Evolutionary conservation across 2,888 invertebrate species (phyloP), one percentile per base, ranked within the genome.

Genomic region (Aelia acuminata): DNA sequence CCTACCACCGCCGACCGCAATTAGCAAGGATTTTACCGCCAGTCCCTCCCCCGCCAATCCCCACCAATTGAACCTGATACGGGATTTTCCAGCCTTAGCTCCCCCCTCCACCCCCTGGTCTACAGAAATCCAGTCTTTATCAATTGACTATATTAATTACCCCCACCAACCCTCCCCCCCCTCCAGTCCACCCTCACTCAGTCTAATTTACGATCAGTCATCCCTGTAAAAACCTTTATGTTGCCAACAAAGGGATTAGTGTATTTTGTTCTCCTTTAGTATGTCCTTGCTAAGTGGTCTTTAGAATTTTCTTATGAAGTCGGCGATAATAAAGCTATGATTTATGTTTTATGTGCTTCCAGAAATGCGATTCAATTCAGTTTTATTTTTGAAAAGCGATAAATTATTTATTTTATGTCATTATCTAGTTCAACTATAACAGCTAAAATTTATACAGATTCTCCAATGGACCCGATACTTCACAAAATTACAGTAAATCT

Each of bases 81-180:
- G 87, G 85, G 87, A 87, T 87, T 87, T 63, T 43, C 87, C 70
- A 53, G 35, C 85, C 85, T 57, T 70, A 50, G 53, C 63, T 50
- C 63, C 70, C 63, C 57, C 63, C 63, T 57, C 18, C 35, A 35
- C 35, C 43, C 63, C 57, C 26, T 53, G 22, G 22, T 39, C 85
- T 39, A 43, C 48, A 48, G 84, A 84, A 84, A 84, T 50, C 85
- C 49, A 85, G 85, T 43, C 87, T 70, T 87, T 87, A 63, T 87
- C 87, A 87, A 87, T 87, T 87, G 87, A 63, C 70, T 70, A 63
- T 87, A 87, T 87, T 87, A 87, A 87, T 87, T 87, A 87, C 87
- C 87, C 63, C 87, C 43, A 8, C 50, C 87, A 20, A 15, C 85
- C 85, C 70, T 15, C 5, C 50, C 87, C 18, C 87, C 48, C 85